A percentile compares a stretch with the other conserved stretches of the same genome.
These are phyloP conservation scores for Rhagonycha fulva DNA, from an alignment of 2,888 invertebrate genomes.

Conservation along the genomic window DNA sequence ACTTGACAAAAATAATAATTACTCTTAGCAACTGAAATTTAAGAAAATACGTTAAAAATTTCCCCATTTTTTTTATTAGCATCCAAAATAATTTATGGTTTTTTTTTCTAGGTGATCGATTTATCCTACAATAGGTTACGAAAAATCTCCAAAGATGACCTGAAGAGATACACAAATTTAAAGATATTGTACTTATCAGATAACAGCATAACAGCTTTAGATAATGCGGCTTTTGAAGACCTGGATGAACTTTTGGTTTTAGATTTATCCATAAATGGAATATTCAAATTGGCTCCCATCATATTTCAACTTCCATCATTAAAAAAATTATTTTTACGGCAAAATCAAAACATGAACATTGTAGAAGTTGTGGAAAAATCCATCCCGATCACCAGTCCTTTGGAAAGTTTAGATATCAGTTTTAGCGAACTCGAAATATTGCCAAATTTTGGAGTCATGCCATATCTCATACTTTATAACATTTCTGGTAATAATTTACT, in stretches of 20 bases:
- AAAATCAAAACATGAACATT: slow-evolving; percentile 49
- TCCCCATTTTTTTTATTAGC: background rate
- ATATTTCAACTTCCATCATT: slow-evolving; percentile 49
- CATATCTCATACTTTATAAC: slow-evolving; percentile 45
- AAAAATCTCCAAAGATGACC: slow-evolving; percentile 44
- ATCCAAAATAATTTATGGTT: background rate
- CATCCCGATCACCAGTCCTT: slow-evolving; percentile 46
- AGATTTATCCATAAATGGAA: slow-evolving; percentile 47
- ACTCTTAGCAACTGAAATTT: background rate
- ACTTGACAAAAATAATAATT: background rate
- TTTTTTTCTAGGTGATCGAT: slow-evolving; percentile 45
- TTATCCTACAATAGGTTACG: slow-evolving; percentile 48
- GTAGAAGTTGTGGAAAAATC: slow-evolving; percentile 43
- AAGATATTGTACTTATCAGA: slow-evolving; percentile 51
- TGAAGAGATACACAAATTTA: slow-evolving; percentile 43
- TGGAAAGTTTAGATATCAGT: slow-evolving; percentile 47
- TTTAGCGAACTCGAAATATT: slow-evolving; percentile 40
- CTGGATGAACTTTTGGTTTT: slow-evolving; percentile 41
- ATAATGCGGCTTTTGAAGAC: slow-evolving; percentile 45
- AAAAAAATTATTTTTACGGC: slow-evolving; percentile 47
- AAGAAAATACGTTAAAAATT: background rate
- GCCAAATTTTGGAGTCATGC: slow-evolving; percentile 39
- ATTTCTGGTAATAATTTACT: slow-evolving; percentile 45
- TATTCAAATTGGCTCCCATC: slow-evolving; percentile 43
- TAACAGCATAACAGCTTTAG: slow-evolving; percentile 45